Percentiles rank a stretch among this genome's conserved stretches.
These are phyloP conservation scores for Listronotus oregonensis DNA, from an alignment of 1,140 invertebrate genomes.

Conservation along the genomic window DNA sequence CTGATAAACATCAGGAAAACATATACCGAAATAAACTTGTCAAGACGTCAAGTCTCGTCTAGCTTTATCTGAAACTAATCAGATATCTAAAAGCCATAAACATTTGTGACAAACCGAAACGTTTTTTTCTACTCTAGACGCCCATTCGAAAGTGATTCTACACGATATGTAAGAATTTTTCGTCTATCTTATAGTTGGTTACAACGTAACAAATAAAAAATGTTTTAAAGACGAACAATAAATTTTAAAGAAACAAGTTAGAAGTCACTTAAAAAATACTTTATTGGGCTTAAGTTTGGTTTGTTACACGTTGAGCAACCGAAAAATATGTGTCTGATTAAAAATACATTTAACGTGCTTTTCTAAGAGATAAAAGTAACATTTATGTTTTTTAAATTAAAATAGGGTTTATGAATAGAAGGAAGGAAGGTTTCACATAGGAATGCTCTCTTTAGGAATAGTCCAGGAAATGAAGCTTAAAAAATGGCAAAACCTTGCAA, in stretches of 20 bases:
- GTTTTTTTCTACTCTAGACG: not conserved
- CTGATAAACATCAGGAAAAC: too few relatives aligned
- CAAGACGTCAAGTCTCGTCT: not conserved
- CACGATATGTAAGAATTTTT: not conserved
- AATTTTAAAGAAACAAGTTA: conserved; percentile 12
- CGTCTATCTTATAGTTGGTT: conserved; percentile 6
- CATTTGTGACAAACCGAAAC: not conserved
- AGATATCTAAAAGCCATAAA: conserved; percentile 18
- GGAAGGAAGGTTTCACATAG: too few relatives aligned
- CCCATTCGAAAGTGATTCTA: not conserved
- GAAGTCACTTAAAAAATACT: conserved; percentile 20
- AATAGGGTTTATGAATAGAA: too few relatives aligned
- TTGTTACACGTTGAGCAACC: not conserved
- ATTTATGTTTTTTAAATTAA: too few relatives aligned
- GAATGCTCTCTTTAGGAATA: too few relatives aligned
- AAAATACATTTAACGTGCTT: too few relatives aligned
- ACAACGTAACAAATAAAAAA: conserved; percentile 5
- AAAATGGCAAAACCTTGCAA: too few relatives aligned
- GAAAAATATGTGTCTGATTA: too few relatives aligned
- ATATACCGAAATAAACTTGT: not conserved
- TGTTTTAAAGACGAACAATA: not conserved
- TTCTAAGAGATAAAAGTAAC: too few relatives aligned
- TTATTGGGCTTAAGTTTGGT: conserved; percentile 17
- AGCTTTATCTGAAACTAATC: not conserved
- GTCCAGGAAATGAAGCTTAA: too few relatives aligned